Evolutionary conservation across 2,797 vertebrate genomes (phyloP), one percentile per base, ranked within the genome.

Genomic region (Nothura maculosa): DNA sequence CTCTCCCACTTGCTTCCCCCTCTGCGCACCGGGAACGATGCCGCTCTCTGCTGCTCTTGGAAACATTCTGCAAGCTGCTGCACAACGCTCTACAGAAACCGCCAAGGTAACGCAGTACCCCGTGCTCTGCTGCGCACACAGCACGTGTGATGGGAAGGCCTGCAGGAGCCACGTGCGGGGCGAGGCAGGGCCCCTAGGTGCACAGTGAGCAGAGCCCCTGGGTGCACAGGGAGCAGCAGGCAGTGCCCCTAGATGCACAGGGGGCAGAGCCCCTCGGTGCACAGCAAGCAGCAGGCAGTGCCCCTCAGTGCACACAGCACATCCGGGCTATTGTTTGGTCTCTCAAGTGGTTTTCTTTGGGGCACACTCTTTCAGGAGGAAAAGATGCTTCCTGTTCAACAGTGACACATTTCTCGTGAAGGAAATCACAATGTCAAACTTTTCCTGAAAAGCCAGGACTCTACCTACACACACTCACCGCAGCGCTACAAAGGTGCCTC

Each of bases 371-470:
- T 75, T n/a, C 10, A 34, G 66, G 88, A 81, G 61, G 87, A 93
- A 82, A 93, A 47, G 21, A 36, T 4, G 73, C 74, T 97, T 97
- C 92, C 95, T 92, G 93, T 90, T 20, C 60, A 52, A 2, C 30
- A 38, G 77, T 87, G 88, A 80, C 30, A 87, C 13, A 50, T 89
- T 94, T 96, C 87, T 96, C 72, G 40, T 1, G 5, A 63, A 97
- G 93, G 96, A 97, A 98, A 68, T 69, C 45, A 4, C 42, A 7
- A 7, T 85, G 93, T 94, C 88, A 94, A 17, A 52, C 75, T 85
- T 84, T 97, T 95, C 95, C 68, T 76, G 84, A 85, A 86, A 87
- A 84, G 93, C 75, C 89, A 96, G 81, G 79, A 90, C 63, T 66
- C 66, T 22, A 11, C 54, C n/a, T 55, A 64, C 42, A 36, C 36